Conservation (phyloP, 2,888 invertebrate species). For the Cryptocheilus praepositus region DNA sequence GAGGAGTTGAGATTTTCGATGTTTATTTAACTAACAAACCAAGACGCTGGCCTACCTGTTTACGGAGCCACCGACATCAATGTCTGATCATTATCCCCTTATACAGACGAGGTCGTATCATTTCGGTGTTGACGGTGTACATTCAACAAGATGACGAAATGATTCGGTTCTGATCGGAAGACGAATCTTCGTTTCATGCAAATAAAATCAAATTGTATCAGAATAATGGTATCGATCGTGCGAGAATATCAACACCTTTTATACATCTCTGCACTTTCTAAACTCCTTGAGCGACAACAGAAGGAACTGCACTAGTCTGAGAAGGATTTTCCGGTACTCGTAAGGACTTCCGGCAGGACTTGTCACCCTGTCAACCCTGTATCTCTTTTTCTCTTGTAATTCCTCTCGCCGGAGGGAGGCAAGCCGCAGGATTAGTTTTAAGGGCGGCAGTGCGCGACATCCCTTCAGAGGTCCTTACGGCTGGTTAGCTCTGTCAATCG, state of each 20-base stretch:
- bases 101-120: not conserved
- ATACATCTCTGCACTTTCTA: too few relatives aligned
- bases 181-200: too few relatives aligned
- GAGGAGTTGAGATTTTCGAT: constrained; percentile 39
- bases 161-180: too few relatives aligned
- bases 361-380: not conserved
- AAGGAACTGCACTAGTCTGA: too few relatives aligned
- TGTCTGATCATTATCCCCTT: not conserved
- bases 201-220: too few relatives aligned
- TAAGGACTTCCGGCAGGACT: too few relatives aligned
- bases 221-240: too few relatives aligned
- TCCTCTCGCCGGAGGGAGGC: constrained; percentile 32
- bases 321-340: too few relatives aligned
- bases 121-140: too few relatives aligned
- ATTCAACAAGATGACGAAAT: too few relatives aligned
- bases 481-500: constrained; percentile 65
- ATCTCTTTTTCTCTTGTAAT: constrained; percentile 37
- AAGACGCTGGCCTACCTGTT: constrained; percentile 27
- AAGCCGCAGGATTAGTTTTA: constrained; percentile 57
- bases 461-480: constrained; percentile 57
- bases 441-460: constrained; percentile 40
- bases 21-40: constrained; percentile 70
- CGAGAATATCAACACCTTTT: too few relatives aligned
- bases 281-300: too few relatives aligned
- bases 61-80: constrained; percentile 21